Percentiles rank a stretch among this genome's conserved stretches.
phyloP scores from a whole-genome alignment of 2,797 vertebrate species.

The Helostoma temminkii region DNA sequence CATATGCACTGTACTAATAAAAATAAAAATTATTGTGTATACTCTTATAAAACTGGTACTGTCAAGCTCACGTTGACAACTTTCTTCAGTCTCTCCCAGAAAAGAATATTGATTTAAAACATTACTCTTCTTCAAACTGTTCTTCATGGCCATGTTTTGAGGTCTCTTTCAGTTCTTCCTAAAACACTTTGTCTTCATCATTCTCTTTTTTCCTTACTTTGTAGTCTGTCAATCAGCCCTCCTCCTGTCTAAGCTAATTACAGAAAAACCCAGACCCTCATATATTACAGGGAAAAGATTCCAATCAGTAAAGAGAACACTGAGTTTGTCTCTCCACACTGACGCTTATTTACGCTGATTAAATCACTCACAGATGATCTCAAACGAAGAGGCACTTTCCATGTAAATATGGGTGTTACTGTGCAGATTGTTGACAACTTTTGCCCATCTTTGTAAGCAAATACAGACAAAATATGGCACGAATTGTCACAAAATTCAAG shows the following conservation, averaged over 20 bases:
- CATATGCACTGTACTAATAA: too few species aligned
- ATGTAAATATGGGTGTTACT: conserved; percentile 58
- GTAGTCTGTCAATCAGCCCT: conserved; percentile 54
- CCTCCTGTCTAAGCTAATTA: conserved; percentile 67
- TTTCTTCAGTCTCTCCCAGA: conserved; percentile 39
- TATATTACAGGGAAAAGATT: conserved; percentile 73
- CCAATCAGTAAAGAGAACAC: conserved; percentile 67
- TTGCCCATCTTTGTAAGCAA: conserved; percentile 56
- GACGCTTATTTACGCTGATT: conserved; percentile 66
- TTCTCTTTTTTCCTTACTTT: conserved; percentile 43
- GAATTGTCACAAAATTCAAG: conserved; percentile 36
- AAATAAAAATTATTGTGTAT: too few species aligned
- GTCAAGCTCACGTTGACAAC: conserved; percentile 37
- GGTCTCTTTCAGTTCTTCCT: conserved; percentile 43
- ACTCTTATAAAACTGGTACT: too few species aligned
- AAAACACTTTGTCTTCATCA: conserved; percentile 55
- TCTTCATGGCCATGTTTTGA: conserved; percentile 32
- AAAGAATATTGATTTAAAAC: conserved; percentile 56
- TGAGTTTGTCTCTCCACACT: conserved; percentile 46
- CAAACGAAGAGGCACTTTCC: conserved; percentile 56
- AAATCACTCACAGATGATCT: conserved; percentile 75
- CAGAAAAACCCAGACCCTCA: conserved; percentile 67
- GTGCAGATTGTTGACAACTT: conserved; percentile 53
- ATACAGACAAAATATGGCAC: conserved; percentile 53
- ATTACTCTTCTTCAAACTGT: conserved; percentile 12